Evolutionary conservation across 2,888 invertebrate species (phyloP), one percentile per base, ranked within the genome.

Genomic region (Argyresthia goedartella): DNA sequence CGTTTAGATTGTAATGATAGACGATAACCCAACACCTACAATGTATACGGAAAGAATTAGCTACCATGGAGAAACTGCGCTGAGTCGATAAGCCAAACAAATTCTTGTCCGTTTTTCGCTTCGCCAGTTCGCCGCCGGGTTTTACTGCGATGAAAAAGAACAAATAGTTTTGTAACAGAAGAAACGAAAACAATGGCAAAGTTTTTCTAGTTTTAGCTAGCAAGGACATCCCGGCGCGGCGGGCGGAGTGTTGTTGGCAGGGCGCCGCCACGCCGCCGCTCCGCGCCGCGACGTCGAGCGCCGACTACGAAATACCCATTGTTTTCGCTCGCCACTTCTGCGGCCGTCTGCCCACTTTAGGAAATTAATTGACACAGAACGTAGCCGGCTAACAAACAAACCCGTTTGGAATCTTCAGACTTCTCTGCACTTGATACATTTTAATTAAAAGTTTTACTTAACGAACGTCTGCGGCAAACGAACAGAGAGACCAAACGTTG

Each of bases 301-400:
- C 62, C 63, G 67, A 63, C 73, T 67, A 64, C 69, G 64, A 73
- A 76, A 75, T 74, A 74, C 69, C 54, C 73, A 68, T 81, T 78
- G 78, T 79, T 76, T 73, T 71, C 71, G 65, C 70, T 72, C 67
- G 69, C 66, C 66, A 65, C 67, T 69, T 68, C 69, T 59, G 62
- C 66, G 66, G 67, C 64, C 68, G 72, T 74, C 72, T 76, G 66
- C 68, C 73, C 74, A 78, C 79, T 80, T 77, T 76, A 74, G 67
- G 65, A 77, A 81, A 81, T 80, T 79, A 84, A 81, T 77, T 80
- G 79, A 77, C 74, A 74, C 67, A 66, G 67, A 76, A 76, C 69
- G 67, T 67, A 65, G 68, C 68, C 72, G 66, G 64, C 66, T n/a
- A 68, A 68, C 72, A 73, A 73, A 77, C 66, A 74, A 72, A 74